These are phyloP conservation scores for Heteromormyrus szaboi DNA, from an alignment of 2,797 vertebrate species.

Conservation along the genomic window DNA sequence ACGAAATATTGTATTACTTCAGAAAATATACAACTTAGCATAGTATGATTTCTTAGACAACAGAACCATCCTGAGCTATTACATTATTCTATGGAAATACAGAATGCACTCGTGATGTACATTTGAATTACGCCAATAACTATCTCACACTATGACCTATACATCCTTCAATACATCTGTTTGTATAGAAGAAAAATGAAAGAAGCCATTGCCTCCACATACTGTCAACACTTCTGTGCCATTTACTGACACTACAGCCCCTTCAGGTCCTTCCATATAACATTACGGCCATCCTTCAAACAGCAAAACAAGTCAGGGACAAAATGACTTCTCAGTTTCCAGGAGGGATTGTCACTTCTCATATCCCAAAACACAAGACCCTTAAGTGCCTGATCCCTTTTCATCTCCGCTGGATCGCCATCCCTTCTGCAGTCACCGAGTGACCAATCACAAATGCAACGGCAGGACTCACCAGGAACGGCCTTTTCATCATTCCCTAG, in stretches of 20 bases:
- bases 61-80: background rate
- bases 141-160: background rate
- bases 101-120: background rate
- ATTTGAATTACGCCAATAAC: background rate
- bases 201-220: background rate
- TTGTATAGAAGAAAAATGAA: background rate
- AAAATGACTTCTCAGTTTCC: background rate
- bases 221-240: background rate
- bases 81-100: background rate
- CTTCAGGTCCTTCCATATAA: background rate
- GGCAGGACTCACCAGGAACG: constrained; percentile 13
- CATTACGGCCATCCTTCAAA: background rate
- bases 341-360: background rate
- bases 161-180: background rate
- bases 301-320: background rate
- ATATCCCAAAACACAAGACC: background rate
- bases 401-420: constrained; percentile 11
- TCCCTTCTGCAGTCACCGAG: background rate
- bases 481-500: constrained; percentile 9
- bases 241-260: background rate
- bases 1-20: constrained; percentile 11
- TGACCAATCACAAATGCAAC: background rate
- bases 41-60: background rate
- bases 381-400: background rate
- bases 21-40: background rate